Conservation (phyloP, 2,797 vertebrate species). For the Takifugu rubripes region DNA sequence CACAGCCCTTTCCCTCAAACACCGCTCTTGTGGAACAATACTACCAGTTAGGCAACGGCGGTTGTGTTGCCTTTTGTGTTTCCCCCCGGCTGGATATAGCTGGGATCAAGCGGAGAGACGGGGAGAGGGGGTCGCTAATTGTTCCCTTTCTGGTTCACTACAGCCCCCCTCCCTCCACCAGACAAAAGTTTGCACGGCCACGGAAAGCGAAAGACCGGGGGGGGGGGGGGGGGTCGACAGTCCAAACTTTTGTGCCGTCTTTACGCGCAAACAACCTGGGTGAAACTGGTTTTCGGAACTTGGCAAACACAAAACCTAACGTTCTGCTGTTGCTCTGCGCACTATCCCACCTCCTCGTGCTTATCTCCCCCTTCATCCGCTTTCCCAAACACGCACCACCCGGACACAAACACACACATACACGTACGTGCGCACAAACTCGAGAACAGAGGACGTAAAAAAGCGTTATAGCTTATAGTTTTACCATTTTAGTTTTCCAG, state of each 20-base stretch:
- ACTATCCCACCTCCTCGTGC: slow-evolving; percentile 13
- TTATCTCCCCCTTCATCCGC: slow-evolving; percentile 49
- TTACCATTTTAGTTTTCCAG: slow-evolving; percentile 96
- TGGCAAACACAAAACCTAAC: slow-evolving; percentile 34
- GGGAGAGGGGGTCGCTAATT: slow-evolving; percentile 42
- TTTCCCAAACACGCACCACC: slow-evolving; percentile 53
- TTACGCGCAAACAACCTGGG: slow-evolving; percentile 31
- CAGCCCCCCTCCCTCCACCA: slow-evolving; percentile 7
- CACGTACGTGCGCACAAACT: slow-evolving; percentile 15
- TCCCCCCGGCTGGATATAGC: slow-evolving; percentile 36
- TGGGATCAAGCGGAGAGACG: slow-evolving; percentile 34
- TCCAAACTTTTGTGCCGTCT: slow-evolving; percentile 34
- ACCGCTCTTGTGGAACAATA: slow-evolving; percentile 45
- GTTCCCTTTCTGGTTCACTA: slow-evolving; percentile 36
- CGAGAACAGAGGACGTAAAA: neutral
- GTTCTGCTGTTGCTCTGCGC: slow-evolving; percentile 14
- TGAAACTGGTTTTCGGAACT: slow-evolving; percentile 28
- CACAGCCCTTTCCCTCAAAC: slow-evolving; percentile 4
- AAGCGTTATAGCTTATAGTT: neutral
- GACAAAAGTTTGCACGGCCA: slow-evolving; percentile 47
- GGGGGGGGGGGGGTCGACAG: no score
- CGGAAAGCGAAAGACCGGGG: slow-evolving; percentile 16
- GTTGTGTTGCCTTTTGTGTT: slow-evolving; percentile 40
- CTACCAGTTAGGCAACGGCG: slow-evolving; percentile 31
- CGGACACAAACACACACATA: slow-evolving; percentile 4